These are phyloP conservation scores for Tachysurus fulvidraco DNA, from an alignment of 2,113 vertebrate genomes.

Conservation along the genomic window DNA sequence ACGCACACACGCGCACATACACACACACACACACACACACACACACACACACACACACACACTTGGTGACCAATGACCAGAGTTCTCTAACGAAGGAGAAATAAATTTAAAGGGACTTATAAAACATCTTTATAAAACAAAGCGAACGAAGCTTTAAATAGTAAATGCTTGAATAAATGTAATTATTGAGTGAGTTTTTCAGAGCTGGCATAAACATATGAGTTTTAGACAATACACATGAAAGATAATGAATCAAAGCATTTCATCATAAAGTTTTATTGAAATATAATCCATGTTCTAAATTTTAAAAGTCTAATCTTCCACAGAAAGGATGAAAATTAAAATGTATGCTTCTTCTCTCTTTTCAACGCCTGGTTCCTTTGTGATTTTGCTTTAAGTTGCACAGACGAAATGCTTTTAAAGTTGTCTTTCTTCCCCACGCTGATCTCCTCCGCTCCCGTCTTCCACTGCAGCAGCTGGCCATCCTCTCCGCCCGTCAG, in stretches of 20 bases:
- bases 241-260: not conserved
- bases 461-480: slow-evolving; percentile 89
- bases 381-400: slow-evolving; percentile 79
- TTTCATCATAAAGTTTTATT: not conserved
- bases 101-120: not conserved
- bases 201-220: not conserved
- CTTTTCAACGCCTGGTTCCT: slow-evolving; percentile 68
- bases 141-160: not conserved
- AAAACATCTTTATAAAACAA: not conserved
- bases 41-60: not conserved
- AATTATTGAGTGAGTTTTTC: not conserved
- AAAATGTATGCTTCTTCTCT: slow-evolving; percentile 57
- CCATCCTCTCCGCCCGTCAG: slow-evolving; percentile 91
- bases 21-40: not conserved
- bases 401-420: slow-evolving; percentile 81
- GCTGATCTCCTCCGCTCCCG: slow-evolving; percentile 70
- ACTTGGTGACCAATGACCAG: not conserved
- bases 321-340: not conserved
- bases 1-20: not conserved
- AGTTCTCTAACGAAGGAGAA: not conserved
- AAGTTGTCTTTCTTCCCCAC: slow-evolving; percentile 68
- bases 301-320: not conserved
- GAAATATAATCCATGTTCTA: not conserved
- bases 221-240: not conserved
- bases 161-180: not conserved